Evolutionary conservation across 1,140 invertebrate genomes (phyloP).

Genomic region (Cotesia chilonis): DNA sequence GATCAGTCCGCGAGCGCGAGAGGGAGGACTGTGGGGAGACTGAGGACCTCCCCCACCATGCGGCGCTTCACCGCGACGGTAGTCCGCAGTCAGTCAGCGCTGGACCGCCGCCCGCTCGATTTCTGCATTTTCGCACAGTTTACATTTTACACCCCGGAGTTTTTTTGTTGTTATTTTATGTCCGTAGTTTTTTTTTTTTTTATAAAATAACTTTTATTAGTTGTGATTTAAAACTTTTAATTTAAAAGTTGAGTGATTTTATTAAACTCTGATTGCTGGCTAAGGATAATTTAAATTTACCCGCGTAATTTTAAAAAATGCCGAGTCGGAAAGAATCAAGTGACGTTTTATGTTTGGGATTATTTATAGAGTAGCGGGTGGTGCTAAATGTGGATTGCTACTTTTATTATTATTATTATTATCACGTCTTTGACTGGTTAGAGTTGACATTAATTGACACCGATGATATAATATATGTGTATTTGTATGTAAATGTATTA

Average conservation of each 20-base stretch:
- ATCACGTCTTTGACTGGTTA: not conserved
- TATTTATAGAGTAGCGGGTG: not conserved
- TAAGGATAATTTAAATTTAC: too few species aligned
- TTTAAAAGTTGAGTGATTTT: too few species aligned
- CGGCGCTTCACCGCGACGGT: conserved; percentile 60
- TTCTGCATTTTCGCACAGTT: conserved; percentile 47
- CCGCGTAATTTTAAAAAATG: too few species aligned
- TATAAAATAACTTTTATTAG: too few species aligned
- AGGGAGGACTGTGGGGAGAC: conserved; percentile 46
- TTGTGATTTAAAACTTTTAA: too few species aligned
- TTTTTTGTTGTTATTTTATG: too few species aligned
- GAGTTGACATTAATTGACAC: conserved; percentile 31
- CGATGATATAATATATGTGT: not conserved
- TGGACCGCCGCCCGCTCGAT: conserved; percentile 65
- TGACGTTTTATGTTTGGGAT: not conserved
- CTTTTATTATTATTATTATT: not conserved
- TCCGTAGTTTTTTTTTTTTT: too few species aligned
- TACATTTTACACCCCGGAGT: not conserved
- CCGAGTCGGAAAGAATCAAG: too few species aligned
- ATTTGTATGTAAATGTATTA: too few species aligned
- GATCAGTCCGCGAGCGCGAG: conserved; percentile 45
- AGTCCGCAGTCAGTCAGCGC: conserved; percentile 66
- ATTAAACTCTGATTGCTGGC: too few species aligned
- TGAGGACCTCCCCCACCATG: conserved; percentile 56
- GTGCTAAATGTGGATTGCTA: not conserved